Conservation (phyloP, 2,113 vertebrate genomes). For the Neotoma lepida region DNA sequence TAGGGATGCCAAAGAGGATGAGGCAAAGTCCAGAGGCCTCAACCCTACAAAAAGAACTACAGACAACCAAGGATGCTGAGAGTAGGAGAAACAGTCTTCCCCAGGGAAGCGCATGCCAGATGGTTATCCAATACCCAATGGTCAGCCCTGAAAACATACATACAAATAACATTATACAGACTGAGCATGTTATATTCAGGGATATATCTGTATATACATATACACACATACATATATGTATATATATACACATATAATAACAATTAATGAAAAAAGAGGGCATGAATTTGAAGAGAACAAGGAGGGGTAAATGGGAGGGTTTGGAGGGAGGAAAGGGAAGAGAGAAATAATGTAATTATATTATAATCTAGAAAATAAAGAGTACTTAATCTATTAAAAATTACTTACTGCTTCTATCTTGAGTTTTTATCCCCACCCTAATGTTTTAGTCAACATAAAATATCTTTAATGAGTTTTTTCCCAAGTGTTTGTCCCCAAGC, state of each 20-base stretch:
- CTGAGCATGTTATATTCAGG: neutral
- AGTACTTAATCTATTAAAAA: conserved; percentile 13
- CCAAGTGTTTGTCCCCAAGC: neutral
- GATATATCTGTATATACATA: neutral
- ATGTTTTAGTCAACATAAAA: conserved; percentile 41
- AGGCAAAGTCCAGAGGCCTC: neutral
- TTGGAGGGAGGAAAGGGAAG: neutral
- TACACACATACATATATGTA: neutral
- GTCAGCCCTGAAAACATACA: neutral
- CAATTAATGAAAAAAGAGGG: neutral
- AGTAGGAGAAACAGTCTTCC: no score
- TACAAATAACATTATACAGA: neutral
- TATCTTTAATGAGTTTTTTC: conserved; percentile 4
- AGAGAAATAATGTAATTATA: neutral
- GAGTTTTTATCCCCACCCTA: neutral
- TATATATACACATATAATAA: neutral
- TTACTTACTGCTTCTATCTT: conserved; percentile 12
- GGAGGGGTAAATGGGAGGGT: no score
- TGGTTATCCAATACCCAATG: neutral
- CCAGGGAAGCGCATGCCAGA: neutral
- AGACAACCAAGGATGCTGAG: neutral
- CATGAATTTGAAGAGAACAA: neutral
- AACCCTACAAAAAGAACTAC: neutral
- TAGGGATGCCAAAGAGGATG: neutral
- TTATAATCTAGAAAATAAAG: neutral